Conservation (phyloP, 2,888 invertebrate species). For the Cordilura impudica region DNA sequence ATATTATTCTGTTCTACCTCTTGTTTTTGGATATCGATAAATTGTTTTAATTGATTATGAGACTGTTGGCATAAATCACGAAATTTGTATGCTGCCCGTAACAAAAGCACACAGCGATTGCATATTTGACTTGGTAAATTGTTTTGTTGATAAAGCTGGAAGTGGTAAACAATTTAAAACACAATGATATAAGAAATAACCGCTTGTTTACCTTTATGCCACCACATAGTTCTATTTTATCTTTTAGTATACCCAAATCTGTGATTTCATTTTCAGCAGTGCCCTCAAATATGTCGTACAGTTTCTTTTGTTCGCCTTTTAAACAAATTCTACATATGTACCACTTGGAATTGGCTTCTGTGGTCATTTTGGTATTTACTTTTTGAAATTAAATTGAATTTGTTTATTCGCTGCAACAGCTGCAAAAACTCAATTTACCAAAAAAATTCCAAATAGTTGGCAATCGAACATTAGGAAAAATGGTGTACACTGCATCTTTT, state of each 20-base stretch:
- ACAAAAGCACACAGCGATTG: constrained; percentile 74
- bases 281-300: constrained; percentile 71
- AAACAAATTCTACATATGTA: constrained; percentile 70
- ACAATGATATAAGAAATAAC: neutral
- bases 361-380: neutral
- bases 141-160: constrained; percentile 65
- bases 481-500: no score
- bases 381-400: neutral
- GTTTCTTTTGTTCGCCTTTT: constrained; percentile 67
- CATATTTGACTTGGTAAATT: constrained; percentile 67
- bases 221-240: constrained; percentile 73
- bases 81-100: constrained; percentile 74
- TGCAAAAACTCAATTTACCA: constrained; percentile 25
- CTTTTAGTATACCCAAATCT: constrained; percentile 63
- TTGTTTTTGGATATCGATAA: constrained; percentile 63
- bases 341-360: constrained; percentile 24
- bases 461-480: constrained; percentile 28
- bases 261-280: constrained; percentile 57
- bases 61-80: constrained; percentile 75
- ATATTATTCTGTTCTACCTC: constrained; percentile 17
- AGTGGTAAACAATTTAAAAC: neutral
- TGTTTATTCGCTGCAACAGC: constrained; percentile 35
- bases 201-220: constrained; percentile 70
- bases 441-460: constrained; percentile 42
- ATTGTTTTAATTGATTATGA: constrained; percentile 72